phyloP scores from a whole-genome alignment of 2,113 vertebrate species.

The Gila orcuttii region DNA sequence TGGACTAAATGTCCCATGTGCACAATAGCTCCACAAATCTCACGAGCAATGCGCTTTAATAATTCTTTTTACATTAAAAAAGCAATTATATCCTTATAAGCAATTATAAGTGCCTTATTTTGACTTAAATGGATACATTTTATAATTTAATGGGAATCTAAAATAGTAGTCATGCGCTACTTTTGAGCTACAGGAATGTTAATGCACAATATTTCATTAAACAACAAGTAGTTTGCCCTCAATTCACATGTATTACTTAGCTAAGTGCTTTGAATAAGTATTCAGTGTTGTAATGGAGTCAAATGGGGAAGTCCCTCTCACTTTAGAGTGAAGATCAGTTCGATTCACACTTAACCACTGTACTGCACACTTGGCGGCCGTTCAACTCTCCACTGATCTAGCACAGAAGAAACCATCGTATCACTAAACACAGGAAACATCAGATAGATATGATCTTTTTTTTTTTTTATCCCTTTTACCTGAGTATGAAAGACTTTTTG shows the following conservation, averaged over 20 bases:
- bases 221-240: not conserved
- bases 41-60: not conserved
- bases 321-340: conserved; percentile 1
- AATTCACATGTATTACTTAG: conserved; percentile 8
- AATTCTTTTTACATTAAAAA: not conserved
- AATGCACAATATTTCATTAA: not conserved
- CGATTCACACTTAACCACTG: conserved; percentile 21
- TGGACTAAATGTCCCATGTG: not conserved
- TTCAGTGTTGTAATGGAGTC: conserved; percentile 32
- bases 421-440: conserved; percentile 28
- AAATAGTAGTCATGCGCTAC: not conserved
- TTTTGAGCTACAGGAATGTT: not conserved
- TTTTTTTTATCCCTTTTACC: not conserved
- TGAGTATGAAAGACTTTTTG: conserved; percentile 1
- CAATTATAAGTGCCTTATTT: not conserved
- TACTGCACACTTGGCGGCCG: not conserved
- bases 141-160: not conserved
- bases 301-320: conserved; percentile 31
- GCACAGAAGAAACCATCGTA: not conserved
- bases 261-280: conserved; percentile 16
- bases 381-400: conserved; percentile 22
- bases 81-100: not conserved
- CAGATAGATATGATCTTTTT: not conserved
- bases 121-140: not conserved
- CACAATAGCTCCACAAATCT: not conserved